Percentiles rank a stretch among this genome's conserved stretches.
Conservation (phyloP, 2,888 invertebrate genomes). For the Conus canariensis region DNA sequence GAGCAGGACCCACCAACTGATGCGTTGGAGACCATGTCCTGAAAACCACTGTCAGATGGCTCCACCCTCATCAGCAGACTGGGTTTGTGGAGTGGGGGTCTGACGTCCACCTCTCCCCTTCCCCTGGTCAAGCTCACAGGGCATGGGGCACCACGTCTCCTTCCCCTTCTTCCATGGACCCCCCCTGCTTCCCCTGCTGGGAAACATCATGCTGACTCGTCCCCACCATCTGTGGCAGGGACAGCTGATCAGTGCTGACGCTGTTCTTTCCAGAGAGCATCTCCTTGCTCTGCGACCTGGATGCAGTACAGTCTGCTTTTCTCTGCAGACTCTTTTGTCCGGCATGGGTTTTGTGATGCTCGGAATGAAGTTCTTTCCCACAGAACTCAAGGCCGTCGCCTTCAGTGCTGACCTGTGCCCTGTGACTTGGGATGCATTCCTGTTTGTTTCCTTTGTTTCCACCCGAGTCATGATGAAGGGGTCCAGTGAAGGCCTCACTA, state of each 20-base stretch:
- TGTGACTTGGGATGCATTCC: not conserved
- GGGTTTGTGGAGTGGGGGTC: not conserved
- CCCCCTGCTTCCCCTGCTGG: too few species aligned
- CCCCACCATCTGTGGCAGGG: not conserved
- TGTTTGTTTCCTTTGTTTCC: too few species aligned
- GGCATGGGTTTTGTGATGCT: not conserved
- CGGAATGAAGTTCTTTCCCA: not conserved
- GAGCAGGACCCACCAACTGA: too few species aligned
- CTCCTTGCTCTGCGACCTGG: not conserved
- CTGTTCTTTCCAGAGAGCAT: not conserved
- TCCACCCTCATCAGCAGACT: slow-evolving; percentile 3
- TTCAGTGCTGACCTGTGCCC: not conserved
- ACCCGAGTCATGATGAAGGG: too few species aligned
- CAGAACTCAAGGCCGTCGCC: not conserved
- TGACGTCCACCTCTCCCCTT: not conserved
- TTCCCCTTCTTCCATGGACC: not conserved
- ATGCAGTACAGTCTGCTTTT: not conserved
- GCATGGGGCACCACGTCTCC: not conserved
- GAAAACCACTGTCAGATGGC: slow-evolving; percentile 23
- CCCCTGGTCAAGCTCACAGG: not conserved
- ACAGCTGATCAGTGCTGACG: not conserved
- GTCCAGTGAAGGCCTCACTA: too few species aligned
- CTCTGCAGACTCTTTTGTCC: not conserved
- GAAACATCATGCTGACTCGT: too few species aligned
- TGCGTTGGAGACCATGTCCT: slow-evolving; percentile 29